Conservation (phyloP, 2,113 vertebrate species). For the Ascaphus truei region DNA sequence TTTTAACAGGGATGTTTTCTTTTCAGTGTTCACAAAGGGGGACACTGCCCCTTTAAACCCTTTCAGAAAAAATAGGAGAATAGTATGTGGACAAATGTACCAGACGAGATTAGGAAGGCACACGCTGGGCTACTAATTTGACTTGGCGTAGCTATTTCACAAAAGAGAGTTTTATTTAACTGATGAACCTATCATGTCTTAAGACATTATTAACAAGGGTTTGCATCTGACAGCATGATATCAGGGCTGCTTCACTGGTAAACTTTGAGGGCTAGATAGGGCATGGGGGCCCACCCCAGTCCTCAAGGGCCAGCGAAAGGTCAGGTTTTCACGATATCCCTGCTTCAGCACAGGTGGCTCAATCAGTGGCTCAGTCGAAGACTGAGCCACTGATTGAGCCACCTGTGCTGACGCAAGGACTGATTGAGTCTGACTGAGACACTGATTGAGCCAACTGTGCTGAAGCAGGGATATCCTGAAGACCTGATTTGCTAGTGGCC, state of each 20-base stretch:
- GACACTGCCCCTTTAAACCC: constrained; percentile 27
- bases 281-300: too few relatives aligned
- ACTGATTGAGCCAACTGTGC: too few relatives aligned
- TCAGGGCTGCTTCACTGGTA: constrained; percentile 4
- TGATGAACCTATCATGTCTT: constrained; percentile 39
- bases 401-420: too few relatives aligned
- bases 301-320: background rate
- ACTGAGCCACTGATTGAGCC: too few relatives aligned
- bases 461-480: too few relatives aligned
- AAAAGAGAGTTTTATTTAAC: constrained; percentile 40
- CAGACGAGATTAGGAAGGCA: constrained; percentile 36
- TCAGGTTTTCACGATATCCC: too few relatives aligned
- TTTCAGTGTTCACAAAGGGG: constrained; percentile 26
- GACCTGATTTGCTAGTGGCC: too few relatives aligned
- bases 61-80: constrained; percentile 28
- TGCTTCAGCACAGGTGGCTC: too few relatives aligned
- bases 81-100: constrained; percentile 35
- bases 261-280: constrained; percentile 21
- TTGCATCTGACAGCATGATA: constrained; percentile 37
- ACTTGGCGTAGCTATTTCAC: constrained; percentile 37
- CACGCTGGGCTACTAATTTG: constrained; percentile 38
- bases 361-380: too few relatives aligned
- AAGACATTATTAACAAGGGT: constrained; percentile 37
- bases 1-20: constrained; percentile 30
- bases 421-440: too few relatives aligned